Evolutionary conservation across 2,888 invertebrate species (phyloP).

Genomic region (Anodontia alba): DNA sequence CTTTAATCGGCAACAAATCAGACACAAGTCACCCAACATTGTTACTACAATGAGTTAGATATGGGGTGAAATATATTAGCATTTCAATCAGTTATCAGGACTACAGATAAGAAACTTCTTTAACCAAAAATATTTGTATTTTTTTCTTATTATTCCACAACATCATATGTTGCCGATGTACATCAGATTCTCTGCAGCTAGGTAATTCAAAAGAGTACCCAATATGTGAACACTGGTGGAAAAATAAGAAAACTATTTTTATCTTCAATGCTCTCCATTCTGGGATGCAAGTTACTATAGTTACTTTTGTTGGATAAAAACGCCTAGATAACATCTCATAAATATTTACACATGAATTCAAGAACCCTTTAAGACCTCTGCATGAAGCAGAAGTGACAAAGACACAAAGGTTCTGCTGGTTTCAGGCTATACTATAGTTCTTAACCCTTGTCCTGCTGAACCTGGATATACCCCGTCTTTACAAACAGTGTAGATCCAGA

Average conservation of each 20-base stretch:
- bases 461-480: too few relatives aligned
- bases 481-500: too few relatives aligned
- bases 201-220: too few relatives aligned
- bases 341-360: conserved; percentile 53
- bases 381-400: neutral
- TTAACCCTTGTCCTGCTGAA: too few relatives aligned
- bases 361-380: conserved; percentile 2
- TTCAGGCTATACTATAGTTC: neutral
- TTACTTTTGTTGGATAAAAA: conserved; percentile 32
- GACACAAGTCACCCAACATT: conserved; percentile 17
- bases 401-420: neutral
- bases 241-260: too few relatives aligned
- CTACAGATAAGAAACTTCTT: too few relatives aligned
- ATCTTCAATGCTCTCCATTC: too few relatives aligned
- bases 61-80: conserved; percentile 54
- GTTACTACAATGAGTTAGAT: conserved; percentile 6
- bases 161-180: too few relatives aligned
- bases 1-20: conserved; percentile 63
- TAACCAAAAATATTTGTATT: too few relatives aligned
- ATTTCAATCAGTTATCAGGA: conserved; percentile 56
- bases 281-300: conserved; percentile 38
- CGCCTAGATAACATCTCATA: conserved; percentile 50
- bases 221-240: too few relatives aligned
- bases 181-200: too few relatives aligned
- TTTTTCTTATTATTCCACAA: too few relatives aligned